Base-by-base conservation (phyloP, 2,113 vertebrate species). In the Aythya baeri region DNA sequence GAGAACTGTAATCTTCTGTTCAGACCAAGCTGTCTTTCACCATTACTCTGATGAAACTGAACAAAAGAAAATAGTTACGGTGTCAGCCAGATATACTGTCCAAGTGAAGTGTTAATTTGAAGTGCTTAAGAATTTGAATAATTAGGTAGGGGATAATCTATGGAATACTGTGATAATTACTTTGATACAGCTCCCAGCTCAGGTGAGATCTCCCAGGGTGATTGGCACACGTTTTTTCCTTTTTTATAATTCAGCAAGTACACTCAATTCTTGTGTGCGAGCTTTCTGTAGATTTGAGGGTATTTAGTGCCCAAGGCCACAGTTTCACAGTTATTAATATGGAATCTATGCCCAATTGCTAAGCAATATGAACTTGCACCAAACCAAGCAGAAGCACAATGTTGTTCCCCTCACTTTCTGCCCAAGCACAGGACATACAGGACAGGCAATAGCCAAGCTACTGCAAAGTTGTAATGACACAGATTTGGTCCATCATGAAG, bases 51-150 rank as follows among this genome's bases (percentile, higher is more conserved):
- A 76, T 85, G 77, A 91, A 88, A 92, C 13, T 54, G 88, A 93
- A 86, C 54, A 91, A 90, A 93, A 55, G 89, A 66, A 79, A 78
- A 85, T 52, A 89, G 89, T 87, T 88, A 82, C 71, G 63, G 76
- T 79, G 91, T 83, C 92, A 91, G 83, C 55, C 46, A 93, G 72
- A 86, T 91, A 29, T 7, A 74, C 62, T 71, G 71, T 77, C 91
- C 93, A 87, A 89, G 81, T 87, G 91, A 95, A 95, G 91, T 61
- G 81, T 96, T 95, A 93, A 96, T 95, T 91, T 94, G 83, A 91
- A 82, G 71, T 34, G 66, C 58, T 96, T 92, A 82, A 84, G 77
- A 81, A 88, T 94, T 94, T 86, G 86, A 84, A 84, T 93, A 88
- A 91, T 88, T 88, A 91, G 49, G 31, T 91, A 71, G 68, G 31